A percentile compares a stretch with the other conserved stretches of the same genome.
Evolutionary conservation across 2,888 invertebrate species (phyloP).

Genomic region (Leptinotarsa haldemani): DNA sequence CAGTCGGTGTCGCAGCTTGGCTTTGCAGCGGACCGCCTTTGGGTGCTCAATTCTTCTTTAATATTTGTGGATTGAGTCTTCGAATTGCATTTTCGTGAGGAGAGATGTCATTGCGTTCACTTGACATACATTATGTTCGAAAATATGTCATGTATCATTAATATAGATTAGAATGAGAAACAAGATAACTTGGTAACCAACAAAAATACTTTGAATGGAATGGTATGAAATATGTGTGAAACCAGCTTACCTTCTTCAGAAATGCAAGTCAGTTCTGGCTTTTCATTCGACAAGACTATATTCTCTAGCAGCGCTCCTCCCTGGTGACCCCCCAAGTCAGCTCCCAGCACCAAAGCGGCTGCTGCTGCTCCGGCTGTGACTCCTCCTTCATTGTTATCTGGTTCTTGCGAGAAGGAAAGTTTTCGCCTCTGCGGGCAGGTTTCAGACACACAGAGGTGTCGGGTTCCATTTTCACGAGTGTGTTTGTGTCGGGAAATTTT

Average conservation of each 20-base stretch:
- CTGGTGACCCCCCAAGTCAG: constrained; percentile 64
- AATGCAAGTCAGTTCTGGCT: constrained; percentile 84
- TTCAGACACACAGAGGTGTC: constrained; percentile 70
- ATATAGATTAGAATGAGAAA: no score
- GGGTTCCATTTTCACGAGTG: constrained; percentile 71
- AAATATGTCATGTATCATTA: no score
- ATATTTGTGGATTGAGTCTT: no score
- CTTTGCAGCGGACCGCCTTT: no score
- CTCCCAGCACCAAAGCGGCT: constrained; percentile 68
- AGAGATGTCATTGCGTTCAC: no score
- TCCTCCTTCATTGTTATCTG: constrained; percentile 68
- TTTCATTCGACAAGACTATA: constrained; percentile 68
- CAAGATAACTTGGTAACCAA: not conserved
- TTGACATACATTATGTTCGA: no score
- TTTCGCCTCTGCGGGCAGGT: constrained; percentile 70
- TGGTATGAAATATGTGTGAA: no score
- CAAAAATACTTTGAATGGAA: not conserved
- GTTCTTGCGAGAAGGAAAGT: constrained; percentile 72
- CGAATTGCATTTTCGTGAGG: no score
- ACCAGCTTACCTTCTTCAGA: constrained; percentile 73
- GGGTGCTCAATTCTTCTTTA: no score
- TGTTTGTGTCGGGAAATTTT: constrained; percentile 79
- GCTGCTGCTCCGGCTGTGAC: constrained; percentile 70
- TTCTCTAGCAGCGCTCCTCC: constrained; percentile 66
- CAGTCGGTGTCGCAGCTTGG: no score